Evolutionary conservation across 2,888 invertebrate species (phyloP), one percentile per base, ranked within the genome.

Genomic region (Archaeoteleia sp.): DNA sequence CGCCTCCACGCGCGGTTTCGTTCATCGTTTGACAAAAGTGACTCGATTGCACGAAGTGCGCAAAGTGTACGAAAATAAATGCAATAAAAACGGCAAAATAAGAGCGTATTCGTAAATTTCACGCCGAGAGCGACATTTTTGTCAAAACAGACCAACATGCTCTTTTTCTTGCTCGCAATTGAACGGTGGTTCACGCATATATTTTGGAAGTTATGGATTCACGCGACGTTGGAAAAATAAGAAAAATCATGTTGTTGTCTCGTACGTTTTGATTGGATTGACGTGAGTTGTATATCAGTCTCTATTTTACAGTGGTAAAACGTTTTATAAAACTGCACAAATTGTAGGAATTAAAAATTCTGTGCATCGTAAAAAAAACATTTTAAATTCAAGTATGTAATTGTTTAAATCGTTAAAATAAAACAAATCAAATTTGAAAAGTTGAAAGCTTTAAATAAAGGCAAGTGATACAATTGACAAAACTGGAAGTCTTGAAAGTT

Each of bases 261-360:
- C 2, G 20, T 42, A 20, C 23, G 23, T 42, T 43, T 61, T 53
- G 62, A 40, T 58, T 58, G 37, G 54, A 58, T 54, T 67, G 53
- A 60, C 53, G 40, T 49, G 57, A 54, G 51, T 29, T 40, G 40
- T 23, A 39, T 51, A 30, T 68, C 68, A 58, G 67, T 57, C 20
- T 10, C n/a, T 40, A 6, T 9, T 20, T 20, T 20, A 20, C 20
- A 20, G 20, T 20, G 20, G 3, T 20, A 5, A 2, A 20, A 5
- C 2, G 20, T 20, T 2, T 20, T 4, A 20, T 20, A 20, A 2
- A 20, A 20, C 5, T 20, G 20, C 20, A 20, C 5, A 5, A 20
- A 20, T 5, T 5, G 5, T 20, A 4, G 2, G 20, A 20, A 20
- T 5, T 20, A 4, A 20, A 20, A 20, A 4, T 4, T 20, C 20